phyloP scores from a whole-genome alignment of 2,797 vertebrate species.

The Erpetoichthys calabaricus region DNA sequence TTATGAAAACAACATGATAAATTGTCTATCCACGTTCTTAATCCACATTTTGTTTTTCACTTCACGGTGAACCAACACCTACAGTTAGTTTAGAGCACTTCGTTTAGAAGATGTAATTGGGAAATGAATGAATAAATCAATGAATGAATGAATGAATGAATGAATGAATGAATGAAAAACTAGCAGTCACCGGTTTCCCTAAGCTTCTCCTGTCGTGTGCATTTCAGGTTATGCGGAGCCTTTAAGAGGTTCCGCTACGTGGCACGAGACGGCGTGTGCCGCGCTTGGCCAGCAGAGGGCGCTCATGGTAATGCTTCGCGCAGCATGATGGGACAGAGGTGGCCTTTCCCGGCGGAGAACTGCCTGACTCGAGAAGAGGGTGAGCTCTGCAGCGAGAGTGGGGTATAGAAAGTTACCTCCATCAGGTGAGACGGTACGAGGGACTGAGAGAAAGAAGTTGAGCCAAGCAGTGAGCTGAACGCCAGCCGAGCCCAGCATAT shows the following conservation, averaged over 20 bases:
- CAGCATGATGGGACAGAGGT: constrained; percentile 62
- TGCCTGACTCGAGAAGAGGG: constrained; percentile 18
- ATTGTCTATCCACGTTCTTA: too few relatives aligned
- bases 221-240: constrained; percentile 3
- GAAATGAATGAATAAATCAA: too few relatives aligned
- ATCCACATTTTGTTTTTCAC: too few relatives aligned
- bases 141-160: too few relatives aligned
- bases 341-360: constrained; percentile 35
- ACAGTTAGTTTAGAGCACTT: too few relatives aligned
- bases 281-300: constrained; percentile 26
- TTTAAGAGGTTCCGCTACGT: constrained; percentile 40
- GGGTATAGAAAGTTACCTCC: constrained; percentile 20
- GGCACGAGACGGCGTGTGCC: constrained; percentile 38
- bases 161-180: too few relatives aligned
- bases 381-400: constrained; percentile 29
- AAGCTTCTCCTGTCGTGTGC: too few relatives aligned
- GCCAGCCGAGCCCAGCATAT: constrained; percentile 9
- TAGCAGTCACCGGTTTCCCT: too few relatives aligned
- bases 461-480: not conserved
- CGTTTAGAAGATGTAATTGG: too few relatives aligned
- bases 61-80: too few relatives aligned
- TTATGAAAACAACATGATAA: too few relatives aligned
- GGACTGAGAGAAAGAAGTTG: not conserved
- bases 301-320: constrained; percentile 35
- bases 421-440: not conserved